Evolutionary conservation across 2,797 vertebrate species (phyloP).

Genomic region (Thaleichthys pacificus): DNA sequence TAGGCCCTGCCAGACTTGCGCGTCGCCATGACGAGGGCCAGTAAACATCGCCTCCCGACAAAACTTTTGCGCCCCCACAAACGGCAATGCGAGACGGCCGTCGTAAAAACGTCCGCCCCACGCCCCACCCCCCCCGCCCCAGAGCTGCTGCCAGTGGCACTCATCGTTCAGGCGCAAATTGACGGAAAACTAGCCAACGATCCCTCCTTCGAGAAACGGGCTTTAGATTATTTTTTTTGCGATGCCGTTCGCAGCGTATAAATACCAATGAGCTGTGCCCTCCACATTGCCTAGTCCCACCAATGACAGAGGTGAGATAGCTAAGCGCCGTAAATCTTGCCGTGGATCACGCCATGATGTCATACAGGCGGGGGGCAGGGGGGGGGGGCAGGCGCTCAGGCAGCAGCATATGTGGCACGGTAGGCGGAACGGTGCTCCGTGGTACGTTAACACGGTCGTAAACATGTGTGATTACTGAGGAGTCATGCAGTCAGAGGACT

Average conservation of each 20-base stretch:
- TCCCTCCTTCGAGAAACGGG: conserved; percentile 50
- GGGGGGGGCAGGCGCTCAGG: background rate
- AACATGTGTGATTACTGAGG: conserved; percentile 23
- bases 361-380: conserved; percentile 26
- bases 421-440: background rate
- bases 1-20: conserved; percentile 27
- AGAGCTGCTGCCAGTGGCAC: conserved; percentile 45
- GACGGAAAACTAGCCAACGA: conserved; percentile 54
- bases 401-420: background rate
- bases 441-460: conserved; percentile 18
- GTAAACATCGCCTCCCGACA: conserved; percentile 63
- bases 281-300: conserved; percentile 45
- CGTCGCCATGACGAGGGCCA: conserved; percentile 54
- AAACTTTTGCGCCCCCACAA: conserved; percentile 53
- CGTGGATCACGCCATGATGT: conserved; percentile 46
- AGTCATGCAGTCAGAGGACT: background rate
- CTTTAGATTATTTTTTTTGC: conserved; percentile 49
- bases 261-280: conserved; percentile 66
- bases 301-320: conserved; percentile 65
- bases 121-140: too few species aligned
- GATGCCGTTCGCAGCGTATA: conserved; percentile 68
- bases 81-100: conserved; percentile 56
- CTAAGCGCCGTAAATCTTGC: conserved; percentile 61
- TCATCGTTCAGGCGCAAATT: conserved; percentile 61
- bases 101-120: conserved; percentile 41